Evolutionary conservation across 2,113 vertebrate genomes (phyloP), one percentile per base, ranked within the genome.

Genomic region (Grus americana): DNA sequence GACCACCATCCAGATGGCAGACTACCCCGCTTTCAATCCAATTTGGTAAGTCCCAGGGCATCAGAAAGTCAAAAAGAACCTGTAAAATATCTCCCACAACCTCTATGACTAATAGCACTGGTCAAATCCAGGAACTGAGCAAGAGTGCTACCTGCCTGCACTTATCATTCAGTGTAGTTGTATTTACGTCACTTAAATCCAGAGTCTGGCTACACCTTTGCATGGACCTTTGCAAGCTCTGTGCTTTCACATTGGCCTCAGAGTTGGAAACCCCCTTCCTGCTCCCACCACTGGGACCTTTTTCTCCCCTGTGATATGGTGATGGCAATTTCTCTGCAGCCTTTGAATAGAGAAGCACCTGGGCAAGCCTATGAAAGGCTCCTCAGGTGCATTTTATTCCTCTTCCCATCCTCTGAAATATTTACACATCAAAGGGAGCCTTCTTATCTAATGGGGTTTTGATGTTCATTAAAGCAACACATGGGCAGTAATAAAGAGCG

Each of bases 401-500:
- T 90, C 67, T 83, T 67, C 26, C 61, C 44, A 34, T 50, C 54
- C 14, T 0, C 52, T 26, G 44, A 63, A 84, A 71, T 57, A 91
- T 87, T 91, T 79, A 44, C 58, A 95, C 65, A 85, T 91, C 80
- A 91, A 91, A 91, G 66, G 19, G 40, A 91, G 23, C 36, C 15
- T 52, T 63, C 30, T 84, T 71, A 47, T 57, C 57, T 34, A 67
- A 18, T 2, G 19, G 15, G 38, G 68, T 27, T 72, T 79, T 52
- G 78, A 49, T 76, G 66, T 44, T 92, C 66, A 50, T 55, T 76
- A 47, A 65, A 93, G 81, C 15, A 65, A 15, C 32, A 42, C 42
- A 38, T 1, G 50, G 42, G 9, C 61, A 67, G 49, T 26, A 44
- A 58, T 22, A 30, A n/a, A n/a, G 19, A 84, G 52, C 0, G 0